Evolutionary conservation across 2,888 invertebrate genomes (phyloP).

Genomic region (Pilophorus perplexus): DNA sequence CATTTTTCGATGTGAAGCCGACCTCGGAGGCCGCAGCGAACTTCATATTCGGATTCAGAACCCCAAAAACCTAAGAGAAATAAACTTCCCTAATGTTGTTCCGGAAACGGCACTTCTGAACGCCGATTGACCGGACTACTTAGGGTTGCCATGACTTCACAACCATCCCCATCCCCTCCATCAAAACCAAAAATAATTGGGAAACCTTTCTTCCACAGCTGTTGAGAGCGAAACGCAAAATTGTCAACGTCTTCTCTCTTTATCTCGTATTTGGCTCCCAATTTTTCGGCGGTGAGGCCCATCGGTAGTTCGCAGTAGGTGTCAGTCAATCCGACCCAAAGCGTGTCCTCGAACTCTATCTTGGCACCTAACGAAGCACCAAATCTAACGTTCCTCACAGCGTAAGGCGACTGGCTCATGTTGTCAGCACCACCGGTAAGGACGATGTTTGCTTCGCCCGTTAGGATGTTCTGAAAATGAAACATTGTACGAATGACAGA

Average conservation of each 20-base stretch:
- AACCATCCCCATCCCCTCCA: too few relatives aligned
- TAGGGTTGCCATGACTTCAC: too few relatives aligned
- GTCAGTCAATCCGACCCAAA: conserved; percentile 89
- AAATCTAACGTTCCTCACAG: conserved; percentile 79
- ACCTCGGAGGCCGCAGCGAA: too few relatives aligned
- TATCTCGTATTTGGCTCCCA: conserved; percentile 80
- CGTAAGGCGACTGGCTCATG: conserved; percentile 91
- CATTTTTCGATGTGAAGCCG: too few relatives aligned
- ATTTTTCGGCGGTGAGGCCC: conserved; percentile 93
- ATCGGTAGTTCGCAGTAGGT: conserved; percentile 87
- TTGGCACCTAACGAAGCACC: conserved; percentile 79
- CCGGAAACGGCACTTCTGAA: too few relatives aligned
- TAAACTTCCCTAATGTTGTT: too few relatives aligned
- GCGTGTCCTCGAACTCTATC: conserved; percentile 77
- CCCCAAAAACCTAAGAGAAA: too few relatives aligned
- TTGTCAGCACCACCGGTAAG: conserved; percentile 92
- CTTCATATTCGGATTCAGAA: too few relatives aligned
- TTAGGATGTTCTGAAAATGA: conserved; percentile 69
- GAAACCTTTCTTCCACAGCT: conserved; percentile 84
- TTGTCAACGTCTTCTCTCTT: conserved; percentile 79
- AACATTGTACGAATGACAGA: neutral
- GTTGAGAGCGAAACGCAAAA: conserved; percentile 81
- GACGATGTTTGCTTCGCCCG: conserved; percentile 80
- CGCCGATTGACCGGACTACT: too few relatives aligned
- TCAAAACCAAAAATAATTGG: too few relatives aligned